phyloP scores from a whole-genome alignment of 2,888 invertebrate genomes.

The Philopedon plagiatum region DNA sequence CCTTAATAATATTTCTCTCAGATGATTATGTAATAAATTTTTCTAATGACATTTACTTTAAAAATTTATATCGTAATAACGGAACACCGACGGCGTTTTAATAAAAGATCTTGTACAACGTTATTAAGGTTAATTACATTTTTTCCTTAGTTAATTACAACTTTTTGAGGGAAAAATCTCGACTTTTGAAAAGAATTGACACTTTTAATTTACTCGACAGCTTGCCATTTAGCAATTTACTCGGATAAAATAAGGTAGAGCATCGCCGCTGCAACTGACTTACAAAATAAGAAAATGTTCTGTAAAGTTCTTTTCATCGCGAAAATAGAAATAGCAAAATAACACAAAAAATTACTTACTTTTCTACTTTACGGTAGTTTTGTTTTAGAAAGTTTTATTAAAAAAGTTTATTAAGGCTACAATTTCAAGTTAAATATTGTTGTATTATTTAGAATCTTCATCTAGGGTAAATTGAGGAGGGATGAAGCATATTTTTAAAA shows the following conservation, averaged over 20 bases:
- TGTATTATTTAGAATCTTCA: too few relatives aligned
- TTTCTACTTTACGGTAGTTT: background rate
- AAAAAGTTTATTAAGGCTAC: too few relatives aligned
- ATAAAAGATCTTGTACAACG: background rate
- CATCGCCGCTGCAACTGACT: conserved; percentile 13
- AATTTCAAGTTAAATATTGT: too few relatives aligned
- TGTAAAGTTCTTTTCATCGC: background rate
- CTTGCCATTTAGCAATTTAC: conserved; percentile 7
- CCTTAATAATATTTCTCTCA: background rate
- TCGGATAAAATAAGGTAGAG: conserved; percentile 3
- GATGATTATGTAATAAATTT: background rate
- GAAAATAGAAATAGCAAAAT: background rate
- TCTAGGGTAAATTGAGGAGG: too few relatives aligned
- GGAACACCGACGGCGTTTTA: background rate
- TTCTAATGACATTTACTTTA: background rate
- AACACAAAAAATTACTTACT: background rate
- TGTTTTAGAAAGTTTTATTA: too few relatives aligned
- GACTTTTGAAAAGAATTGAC: conserved; percentile 5
- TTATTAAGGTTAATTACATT: conserved; percentile 1
- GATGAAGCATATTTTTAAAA: too few relatives aligned
- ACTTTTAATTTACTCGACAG: conserved; percentile 7
- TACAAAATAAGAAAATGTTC: conserved; percentile 17
- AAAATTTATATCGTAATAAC: background rate
- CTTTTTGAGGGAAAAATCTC: conserved; percentile 1
- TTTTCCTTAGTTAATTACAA: conserved; percentile 22